Evolutionary conservation across 2,888 invertebrate species (phyloP).

Genomic region (Pheosia gnoma): DNA sequence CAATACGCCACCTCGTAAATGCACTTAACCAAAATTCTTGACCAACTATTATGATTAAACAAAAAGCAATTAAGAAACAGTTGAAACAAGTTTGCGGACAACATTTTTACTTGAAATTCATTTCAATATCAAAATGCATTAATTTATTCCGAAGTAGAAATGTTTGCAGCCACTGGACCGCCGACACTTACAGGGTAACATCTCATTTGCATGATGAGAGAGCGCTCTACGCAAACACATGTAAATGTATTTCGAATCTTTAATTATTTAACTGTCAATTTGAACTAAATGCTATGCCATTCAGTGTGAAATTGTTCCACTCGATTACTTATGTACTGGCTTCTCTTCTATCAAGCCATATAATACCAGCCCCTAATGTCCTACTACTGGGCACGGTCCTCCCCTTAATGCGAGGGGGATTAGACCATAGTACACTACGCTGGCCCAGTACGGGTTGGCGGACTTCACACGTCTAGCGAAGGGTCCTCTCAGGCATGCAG

Average conservation of each 20-base stretch:
- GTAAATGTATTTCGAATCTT: neutral
- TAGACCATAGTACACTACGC: no score
- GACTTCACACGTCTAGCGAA: no score
- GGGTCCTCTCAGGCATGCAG: no score
- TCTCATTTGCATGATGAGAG: conserved; percentile 40
- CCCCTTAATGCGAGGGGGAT: no score
- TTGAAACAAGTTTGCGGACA: conserved; percentile 13
- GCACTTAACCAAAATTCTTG: neutral
- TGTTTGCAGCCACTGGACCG: conserved; percentile 33
- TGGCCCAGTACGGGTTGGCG: no score
- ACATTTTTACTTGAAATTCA: conserved; percentile 24
- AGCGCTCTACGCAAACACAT: neutral
- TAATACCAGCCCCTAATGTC: no score
- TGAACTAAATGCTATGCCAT: neutral
- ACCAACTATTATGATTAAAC: conserved; percentile 7
- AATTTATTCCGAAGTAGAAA: conserved; percentile 35
- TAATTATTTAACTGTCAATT: neutral
- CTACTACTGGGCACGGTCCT: no score
- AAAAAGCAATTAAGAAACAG: conserved; percentile 16
- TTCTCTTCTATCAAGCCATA: no score
- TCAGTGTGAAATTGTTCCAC: no score
- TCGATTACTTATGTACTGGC: no score
- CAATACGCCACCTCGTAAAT: neutral
- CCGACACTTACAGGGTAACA: conserved; percentile 31
- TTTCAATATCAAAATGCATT: conserved; percentile 31